Conservation (phyloP, 2,888 invertebrate genomes). For the Oxycera nigricornis region DNA sequence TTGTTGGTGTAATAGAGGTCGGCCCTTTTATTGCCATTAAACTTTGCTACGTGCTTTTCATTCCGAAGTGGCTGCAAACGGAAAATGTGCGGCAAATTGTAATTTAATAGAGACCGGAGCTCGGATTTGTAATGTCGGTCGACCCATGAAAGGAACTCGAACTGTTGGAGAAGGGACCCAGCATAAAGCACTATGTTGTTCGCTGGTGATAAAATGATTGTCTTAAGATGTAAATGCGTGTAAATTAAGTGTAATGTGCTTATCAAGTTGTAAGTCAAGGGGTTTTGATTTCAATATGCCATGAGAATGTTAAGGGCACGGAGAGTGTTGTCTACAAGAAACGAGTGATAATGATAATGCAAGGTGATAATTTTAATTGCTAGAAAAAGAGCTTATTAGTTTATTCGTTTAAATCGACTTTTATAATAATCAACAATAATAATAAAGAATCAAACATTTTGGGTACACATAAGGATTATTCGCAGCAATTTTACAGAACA, state of each 20-base stretch:
- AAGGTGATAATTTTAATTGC: too few relatives aligned
- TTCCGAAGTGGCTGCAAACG: conserved; percentile 28
- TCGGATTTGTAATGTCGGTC: conserved; percentile 19
- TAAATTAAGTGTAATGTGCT: conserved; percentile 27
- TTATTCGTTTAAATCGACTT: too few relatives aligned
- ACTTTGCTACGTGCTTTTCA: conserved; percentile 36
- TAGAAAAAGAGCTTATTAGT: too few relatives aligned
- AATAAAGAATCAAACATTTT: too few relatives aligned
- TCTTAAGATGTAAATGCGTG: conserved; percentile 11
- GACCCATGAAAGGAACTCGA: background rate
- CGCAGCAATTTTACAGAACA: too few relatives aligned
- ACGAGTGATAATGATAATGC: too few relatives aligned
- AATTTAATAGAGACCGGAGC: conserved; percentile 30
- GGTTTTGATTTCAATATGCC: too few relatives aligned
- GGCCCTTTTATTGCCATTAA: conserved; percentile 37
- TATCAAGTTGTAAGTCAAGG: background rate
- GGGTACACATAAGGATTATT: too few relatives aligned
- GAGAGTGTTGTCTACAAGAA: too few relatives aligned
- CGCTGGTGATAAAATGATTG: conserved; percentile 32
- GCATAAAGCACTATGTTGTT: background rate
- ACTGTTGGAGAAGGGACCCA: background rate
- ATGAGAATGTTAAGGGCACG: too few relatives aligned
- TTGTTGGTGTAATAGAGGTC: conserved; percentile 6
- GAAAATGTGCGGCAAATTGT: conserved; percentile 39
- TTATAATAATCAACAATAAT: too few relatives aligned